A percentile compares a stretch with the other conserved stretches of the same genome.
phyloP scores from a whole-genome alignment of 2,797 vertebrate species.

The Spinibarbus caldwelli region DNA sequence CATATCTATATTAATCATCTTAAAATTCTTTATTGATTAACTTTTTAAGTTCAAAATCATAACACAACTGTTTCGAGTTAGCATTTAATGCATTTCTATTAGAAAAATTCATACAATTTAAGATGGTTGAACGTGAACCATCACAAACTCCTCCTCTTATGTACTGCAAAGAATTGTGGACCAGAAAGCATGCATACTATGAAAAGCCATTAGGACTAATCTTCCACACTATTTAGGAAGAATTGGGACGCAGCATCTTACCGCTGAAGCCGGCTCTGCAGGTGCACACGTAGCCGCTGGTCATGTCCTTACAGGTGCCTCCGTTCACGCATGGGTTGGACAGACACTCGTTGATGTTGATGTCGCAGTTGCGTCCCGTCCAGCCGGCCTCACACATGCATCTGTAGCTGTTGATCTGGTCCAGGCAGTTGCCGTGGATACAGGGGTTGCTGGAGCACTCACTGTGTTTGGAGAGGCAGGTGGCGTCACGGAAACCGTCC shows the following conservation, averaged over 20 bases:
- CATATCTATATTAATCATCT: background rate
- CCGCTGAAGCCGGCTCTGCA: slow-evolving; percentile 93
- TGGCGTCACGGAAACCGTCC: slow-evolving; percentile 89
- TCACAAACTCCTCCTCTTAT: background rate
- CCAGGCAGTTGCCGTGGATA: slow-evolving; percentile 89
- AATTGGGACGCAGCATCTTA: slow-evolving; percentile 65
- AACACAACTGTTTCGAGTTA: background rate
- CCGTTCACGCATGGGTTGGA: slow-evolving; percentile 95
- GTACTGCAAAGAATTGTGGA: background rate
- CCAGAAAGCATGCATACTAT: background rate
- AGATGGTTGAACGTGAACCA: background rate
- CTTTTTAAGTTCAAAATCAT: background rate
- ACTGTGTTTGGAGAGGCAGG: slow-evolving; percentile 92
- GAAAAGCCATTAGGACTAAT: background rate
- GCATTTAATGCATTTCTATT: background rate
- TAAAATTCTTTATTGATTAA: background rate
- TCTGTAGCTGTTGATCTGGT: slow-evolving; percentile 89
- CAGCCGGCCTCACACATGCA: slow-evolving; percentile 92
- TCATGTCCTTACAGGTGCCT: slow-evolving; percentile 95
- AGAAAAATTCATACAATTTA: background rate
- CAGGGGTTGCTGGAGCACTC: slow-evolving; percentile 96
- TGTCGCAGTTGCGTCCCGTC: slow-evolving; percentile 92
- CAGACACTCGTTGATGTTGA: slow-evolving; percentile 94
- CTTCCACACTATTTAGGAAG: too few relatives aligned
- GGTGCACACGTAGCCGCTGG: slow-evolving; percentile 91